These are phyloP conservation scores for Oscheius sp. DNA, from an alignment of 1,140 invertebrate genomes.

Conservation along the genomic window DNA sequence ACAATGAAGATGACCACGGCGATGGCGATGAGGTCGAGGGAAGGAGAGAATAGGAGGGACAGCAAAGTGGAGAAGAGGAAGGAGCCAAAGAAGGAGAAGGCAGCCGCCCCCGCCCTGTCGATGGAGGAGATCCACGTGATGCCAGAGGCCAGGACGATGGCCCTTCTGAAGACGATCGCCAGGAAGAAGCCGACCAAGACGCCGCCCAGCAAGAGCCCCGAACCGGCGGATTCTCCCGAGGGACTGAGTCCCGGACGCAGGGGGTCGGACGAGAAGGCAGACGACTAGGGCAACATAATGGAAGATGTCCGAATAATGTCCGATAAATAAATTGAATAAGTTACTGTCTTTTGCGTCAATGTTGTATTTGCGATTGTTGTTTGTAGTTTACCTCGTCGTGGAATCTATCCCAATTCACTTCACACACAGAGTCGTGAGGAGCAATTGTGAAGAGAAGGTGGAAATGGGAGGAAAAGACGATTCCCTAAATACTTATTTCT, in stretches of 20 bases:
- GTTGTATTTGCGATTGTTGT: no score
- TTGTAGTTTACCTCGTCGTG: not conserved
- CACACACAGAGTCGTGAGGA: conserved; percentile 35
- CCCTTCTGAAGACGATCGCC: not conserved
- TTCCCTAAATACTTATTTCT: conserved; percentile 12
- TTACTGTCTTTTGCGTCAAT: no score
- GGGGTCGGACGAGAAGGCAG: no score
- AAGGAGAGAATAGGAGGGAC: not conserved
- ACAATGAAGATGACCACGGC: not conserved
- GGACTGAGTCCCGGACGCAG: no score
- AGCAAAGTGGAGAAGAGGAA: not conserved
- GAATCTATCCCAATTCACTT: conserved; percentile 44
- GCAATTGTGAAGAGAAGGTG: conserved; percentile 40
- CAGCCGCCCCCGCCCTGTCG: no score
- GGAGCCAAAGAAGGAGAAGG: not conserved
- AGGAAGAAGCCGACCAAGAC: not conserved
- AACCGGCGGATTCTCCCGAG: no score
- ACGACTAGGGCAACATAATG: no score
- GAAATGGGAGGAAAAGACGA: conserved; percentile 41
- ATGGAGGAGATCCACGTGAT: no score
- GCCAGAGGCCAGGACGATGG: no score
- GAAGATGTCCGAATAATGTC: no score
- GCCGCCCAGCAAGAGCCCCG: no score
- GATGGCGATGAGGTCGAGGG: not conserved
- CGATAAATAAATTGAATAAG: no score